Evolutionary conservation across 2,113 vertebrate species (phyloP).

Genomic region (Eolophus roseicapilla): DNA sequence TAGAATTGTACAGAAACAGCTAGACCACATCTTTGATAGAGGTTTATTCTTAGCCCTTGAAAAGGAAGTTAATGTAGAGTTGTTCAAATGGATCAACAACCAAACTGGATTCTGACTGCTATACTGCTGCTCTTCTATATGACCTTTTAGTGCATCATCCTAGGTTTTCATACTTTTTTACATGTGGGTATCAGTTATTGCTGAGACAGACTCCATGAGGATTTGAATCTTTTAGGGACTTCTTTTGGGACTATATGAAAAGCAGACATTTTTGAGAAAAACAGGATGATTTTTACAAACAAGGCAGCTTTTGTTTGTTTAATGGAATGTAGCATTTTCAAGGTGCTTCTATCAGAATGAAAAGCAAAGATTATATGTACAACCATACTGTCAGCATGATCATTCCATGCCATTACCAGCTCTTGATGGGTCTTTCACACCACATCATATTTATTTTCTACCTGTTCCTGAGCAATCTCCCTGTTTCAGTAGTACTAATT

Average conservation of each 20-base stretch:
- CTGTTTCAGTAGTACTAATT: not conserved
- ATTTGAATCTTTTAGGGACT: not conserved
- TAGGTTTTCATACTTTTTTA: not conserved
- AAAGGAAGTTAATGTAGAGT: not conserved
- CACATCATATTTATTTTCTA: not conserved
- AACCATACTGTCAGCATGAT: not conserved
- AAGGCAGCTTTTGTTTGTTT: not conserved
- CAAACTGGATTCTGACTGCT: not conserved
- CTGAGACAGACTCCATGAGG: not conserved
- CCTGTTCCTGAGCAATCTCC: not conserved
- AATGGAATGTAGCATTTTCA: not conserved
- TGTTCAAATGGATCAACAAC: not conserved
- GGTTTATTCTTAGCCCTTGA: not conserved
- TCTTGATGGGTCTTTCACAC: not conserved
- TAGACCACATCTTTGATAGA: not conserved
- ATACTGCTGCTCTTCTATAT: not conserved
- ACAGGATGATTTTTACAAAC: not conserved
- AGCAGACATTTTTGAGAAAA: not conserved
- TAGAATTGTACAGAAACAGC: not conserved
- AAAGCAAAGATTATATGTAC: not conserved
- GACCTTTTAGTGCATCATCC: not conserved
- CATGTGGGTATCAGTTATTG: not conserved
- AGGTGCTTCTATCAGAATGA: not conserved
- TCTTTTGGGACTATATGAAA: not conserved
- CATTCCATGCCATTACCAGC: not conserved